Evolutionary conservation across 2,888 invertebrate genomes (phyloP), one percentile per base, ranked within the genome.

Genomic region (Lithophane ornitopus): DNA sequence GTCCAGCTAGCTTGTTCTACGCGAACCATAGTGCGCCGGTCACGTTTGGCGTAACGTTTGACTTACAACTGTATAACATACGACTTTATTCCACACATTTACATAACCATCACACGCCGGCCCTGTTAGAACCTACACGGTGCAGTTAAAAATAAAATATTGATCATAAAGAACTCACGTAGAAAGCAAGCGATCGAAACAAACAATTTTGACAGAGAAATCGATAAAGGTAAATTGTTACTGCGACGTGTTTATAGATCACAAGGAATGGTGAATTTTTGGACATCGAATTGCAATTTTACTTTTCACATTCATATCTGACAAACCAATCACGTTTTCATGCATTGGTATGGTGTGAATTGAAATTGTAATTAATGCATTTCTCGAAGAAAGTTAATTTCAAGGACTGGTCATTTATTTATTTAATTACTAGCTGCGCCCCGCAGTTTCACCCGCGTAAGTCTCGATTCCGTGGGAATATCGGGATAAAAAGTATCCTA

Each of bases 151-250:
- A 82, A 77, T 75, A 75, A 73, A 66, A 74, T 62, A 67, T 65
- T 71, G 65, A 88, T 84, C 81, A 83, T 81, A 86, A 83, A 82
- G 59, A 80, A 56, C 22, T 71, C 75, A 62, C 76, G 77, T 73
- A 76, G 78, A 83, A 89, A 91, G 90, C 91, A 92, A 91, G 91
- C 80, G 79, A 89, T 85, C 78, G 74, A 86, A 78, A 74, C 44
- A 49, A 84, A 87, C 84, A 81, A 89, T 89, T 88, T 88, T 82
- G 81, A 80, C 81, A 87, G 90, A 87, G 91, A 92, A 91, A 92
- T 89, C 89, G 87, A 89, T 90, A 88, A 46, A 82, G 68, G 70
- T 67, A 67, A 71, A 70, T 79, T 49, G 63, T 49, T 66, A 65
- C 61, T 44, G 58, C 56, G 44, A 82, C 56, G 28, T 65, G 41